A percentile compares a stretch with the other conserved stretches of the same genome.
Evolutionary conservation across 2,797 vertebrate species (phyloP).

Genomic region (Rallus crepitans): DNA sequence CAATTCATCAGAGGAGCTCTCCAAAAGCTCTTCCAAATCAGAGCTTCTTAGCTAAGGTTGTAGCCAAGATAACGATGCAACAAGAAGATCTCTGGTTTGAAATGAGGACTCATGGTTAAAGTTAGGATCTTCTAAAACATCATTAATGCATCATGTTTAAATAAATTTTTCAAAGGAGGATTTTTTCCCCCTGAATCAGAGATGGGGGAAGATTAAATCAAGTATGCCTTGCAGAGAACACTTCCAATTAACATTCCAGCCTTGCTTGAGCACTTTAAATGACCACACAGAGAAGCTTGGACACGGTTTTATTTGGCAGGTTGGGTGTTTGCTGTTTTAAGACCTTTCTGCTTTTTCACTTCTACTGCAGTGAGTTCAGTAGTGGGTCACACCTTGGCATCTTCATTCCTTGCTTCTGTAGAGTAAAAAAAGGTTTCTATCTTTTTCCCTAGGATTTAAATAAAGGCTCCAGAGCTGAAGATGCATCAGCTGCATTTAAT

Average conservation of each 20-base stretch:
- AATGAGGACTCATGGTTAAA: neutral
- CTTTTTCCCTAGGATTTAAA: neutral
- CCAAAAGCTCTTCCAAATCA: neutral
- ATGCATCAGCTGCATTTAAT: neutral
- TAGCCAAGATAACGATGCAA: neutral
- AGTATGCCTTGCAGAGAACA: neutral
- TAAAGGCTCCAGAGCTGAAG: neutral
- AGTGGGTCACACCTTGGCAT: neutral
- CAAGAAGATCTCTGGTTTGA: neutral
- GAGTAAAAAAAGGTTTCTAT: neutral
- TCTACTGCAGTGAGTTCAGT: neutral
- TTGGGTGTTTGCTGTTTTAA: neutral
- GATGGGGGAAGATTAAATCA: neutral
- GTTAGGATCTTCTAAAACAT: neutral
- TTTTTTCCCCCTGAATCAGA: neutral
- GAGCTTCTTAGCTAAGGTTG: neutral
- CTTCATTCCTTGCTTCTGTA: neutral
- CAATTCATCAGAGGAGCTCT: neutral
- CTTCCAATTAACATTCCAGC: neutral
- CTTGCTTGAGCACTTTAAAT: neutral
- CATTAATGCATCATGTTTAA: neutral
- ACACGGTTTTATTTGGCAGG: neutral
- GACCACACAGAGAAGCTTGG: neutral
- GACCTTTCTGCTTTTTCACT: neutral
- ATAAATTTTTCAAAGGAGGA: neutral